Evolutionary conservation across 2,113 vertebrate species (phyloP).

Genomic region (Silurus asotus): DNA sequence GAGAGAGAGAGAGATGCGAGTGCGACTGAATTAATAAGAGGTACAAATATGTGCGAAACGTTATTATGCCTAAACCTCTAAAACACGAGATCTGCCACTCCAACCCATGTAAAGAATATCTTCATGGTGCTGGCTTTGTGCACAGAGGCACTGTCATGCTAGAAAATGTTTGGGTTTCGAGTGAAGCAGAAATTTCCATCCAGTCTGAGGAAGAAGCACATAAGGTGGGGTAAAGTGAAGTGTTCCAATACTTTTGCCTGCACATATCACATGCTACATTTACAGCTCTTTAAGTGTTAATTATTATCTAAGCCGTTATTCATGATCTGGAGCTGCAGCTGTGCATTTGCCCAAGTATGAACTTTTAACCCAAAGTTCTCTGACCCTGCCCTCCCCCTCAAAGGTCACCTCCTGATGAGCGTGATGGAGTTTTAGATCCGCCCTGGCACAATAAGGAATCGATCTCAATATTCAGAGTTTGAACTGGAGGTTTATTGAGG

Average conservation of each 20-base stretch:
- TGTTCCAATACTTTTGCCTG: no score
- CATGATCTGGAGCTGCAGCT: not conserved
- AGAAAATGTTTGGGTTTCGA: no score
- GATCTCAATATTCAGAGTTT: not conserved
- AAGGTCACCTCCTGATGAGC: not conserved
- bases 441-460: not conserved
- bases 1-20: conserved; percentile 51
- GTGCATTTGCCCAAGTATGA: not conserved
- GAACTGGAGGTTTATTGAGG: not conserved
- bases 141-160: no score
- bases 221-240: no score
- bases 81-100: no score
- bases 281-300: not conserved
- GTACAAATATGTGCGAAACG: not conserved
- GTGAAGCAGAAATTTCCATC: no score
- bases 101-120: no score
- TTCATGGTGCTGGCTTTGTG: no score
- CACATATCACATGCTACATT: not conserved
- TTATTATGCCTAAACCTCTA: no score
- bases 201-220: no score
- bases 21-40: conserved; percentile 70
- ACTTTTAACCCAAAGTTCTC: not conserved
- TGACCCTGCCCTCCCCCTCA: not conserved
- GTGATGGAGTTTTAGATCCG: not conserved
- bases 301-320: not conserved